A percentile compares a stretch with the other conserved stretches of the same genome.
These are phyloP conservation scores for Sylvietta virens DNA, from an alignment of 2,113 vertebrate species.

Conservation along the genomic window DNA sequence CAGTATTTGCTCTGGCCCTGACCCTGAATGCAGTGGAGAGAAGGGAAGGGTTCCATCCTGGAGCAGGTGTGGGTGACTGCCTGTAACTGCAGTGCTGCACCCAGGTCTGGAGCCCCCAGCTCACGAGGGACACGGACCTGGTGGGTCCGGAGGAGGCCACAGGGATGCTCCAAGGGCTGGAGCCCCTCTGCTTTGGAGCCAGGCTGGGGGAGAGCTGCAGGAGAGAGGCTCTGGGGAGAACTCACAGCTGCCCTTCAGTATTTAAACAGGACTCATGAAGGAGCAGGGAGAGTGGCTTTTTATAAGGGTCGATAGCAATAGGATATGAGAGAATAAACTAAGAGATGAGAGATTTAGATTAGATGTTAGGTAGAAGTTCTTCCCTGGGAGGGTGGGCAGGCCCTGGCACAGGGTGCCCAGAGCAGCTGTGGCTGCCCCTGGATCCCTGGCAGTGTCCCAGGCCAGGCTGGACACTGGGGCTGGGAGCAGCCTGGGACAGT, in stretches of 20 bases:
- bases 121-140: rapidly evolving
- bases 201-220: neutral
- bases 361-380: neutral
- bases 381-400: neutral
- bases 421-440: neutral
- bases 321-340: neutral
- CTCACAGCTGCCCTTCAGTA: neutral
- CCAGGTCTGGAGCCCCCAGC: neutral
- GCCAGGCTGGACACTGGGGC: neutral
- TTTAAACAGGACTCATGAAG: neutral
- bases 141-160: neutral
- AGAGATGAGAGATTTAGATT: neutral
- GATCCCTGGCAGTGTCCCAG: neutral
- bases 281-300: neutral
- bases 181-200: neutral
- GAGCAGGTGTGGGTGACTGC: neutral
- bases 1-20: neutral
- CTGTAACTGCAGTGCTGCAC: neutral
- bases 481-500: rapidly evolving
- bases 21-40: rapidly evolving
- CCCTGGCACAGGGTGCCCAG: neutral
- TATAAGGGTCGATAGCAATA: neutral
- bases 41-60: neutral
- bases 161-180: neutral
- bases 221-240: rapidly evolving